phyloP scores from a whole-genome alignment of 2,797 vertebrate genomes.

The Staurois parvus region DNA sequence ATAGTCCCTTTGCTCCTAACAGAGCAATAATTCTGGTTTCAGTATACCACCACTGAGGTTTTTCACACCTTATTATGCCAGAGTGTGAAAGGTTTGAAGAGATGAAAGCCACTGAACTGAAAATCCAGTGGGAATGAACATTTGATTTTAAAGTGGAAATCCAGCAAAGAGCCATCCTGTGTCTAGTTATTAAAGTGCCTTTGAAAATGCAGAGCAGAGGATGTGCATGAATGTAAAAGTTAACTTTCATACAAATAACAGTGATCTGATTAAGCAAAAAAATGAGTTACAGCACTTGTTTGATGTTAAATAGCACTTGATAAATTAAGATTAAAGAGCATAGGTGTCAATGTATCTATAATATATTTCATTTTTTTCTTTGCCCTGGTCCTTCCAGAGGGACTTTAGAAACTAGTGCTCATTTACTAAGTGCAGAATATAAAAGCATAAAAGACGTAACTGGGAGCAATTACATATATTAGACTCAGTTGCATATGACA shows the following conservation, averaged over 20 bases:
- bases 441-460: no score
- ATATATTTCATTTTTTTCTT: neutral
- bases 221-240: neutral
- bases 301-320: neutral
- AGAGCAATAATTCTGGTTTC: constrained; percentile 35
- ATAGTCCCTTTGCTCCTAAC: constrained; percentile 26
- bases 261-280: neutral
- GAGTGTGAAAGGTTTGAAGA: constrained; percentile 36
- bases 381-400: neutral
- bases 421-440: no score
- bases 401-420: no score
- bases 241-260: neutral
- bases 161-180: neutral
- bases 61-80: constrained; percentile 42
- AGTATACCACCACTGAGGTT: constrained; percentile 14
- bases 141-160: constrained; percentile 14
- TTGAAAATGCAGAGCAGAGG: neutral
- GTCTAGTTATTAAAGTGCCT: constrained; percentile 22
- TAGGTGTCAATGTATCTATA: neutral
- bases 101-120: constrained; percentile 29
- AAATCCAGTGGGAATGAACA: constrained; percentile 10
- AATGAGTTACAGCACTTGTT: neutral
- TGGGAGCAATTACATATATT: no score
- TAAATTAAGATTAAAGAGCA: neutral
- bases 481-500: no score